Percentiles rank a stretch among this genome's conserved stretches.
phyloP scores from a whole-genome alignment of 2,113 vertebrate species.

The Rallus limicola region DNA sequence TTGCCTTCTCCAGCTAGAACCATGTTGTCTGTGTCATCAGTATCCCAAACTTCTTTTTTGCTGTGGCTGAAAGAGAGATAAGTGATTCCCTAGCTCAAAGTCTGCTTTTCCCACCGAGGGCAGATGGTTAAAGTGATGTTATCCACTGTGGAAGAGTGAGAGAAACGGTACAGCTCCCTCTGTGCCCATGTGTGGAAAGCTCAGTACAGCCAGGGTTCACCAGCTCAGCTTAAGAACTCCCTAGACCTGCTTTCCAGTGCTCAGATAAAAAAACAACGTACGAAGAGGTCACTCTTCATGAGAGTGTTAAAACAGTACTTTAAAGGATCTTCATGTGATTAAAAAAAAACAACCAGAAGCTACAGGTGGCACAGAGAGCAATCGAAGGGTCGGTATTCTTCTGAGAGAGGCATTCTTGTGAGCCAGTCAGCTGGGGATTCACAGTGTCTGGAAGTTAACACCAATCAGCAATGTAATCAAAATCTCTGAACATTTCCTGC shows the following conservation, averaged over 20 bases:
- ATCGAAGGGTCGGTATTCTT: slow-evolving; percentile 62
- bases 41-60: slow-evolving; percentile 40
- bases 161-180: slow-evolving; percentile 55
- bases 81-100: slow-evolving; percentile 28
- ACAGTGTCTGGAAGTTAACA: slow-evolving; percentile 89
- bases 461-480: slow-evolving; percentile 98
- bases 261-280: slow-evolving; percentile 80
- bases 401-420: slow-evolving; percentile 64
- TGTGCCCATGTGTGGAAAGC: slow-evolving; percentile 17
- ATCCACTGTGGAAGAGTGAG: slow-evolving; percentile 61
- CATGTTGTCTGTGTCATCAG: slow-evolving; percentile 7
- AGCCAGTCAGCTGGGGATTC: slow-evolving; percentile 83
- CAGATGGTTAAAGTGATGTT: slow-evolving; percentile 24
- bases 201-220: slow-evolving; percentile 47
- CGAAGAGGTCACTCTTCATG: slow-evolving; percentile 73
- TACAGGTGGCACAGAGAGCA: slow-evolving; percentile 85
- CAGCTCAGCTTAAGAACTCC: slow-evolving; percentile 62
- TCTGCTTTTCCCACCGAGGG: slow-evolving; percentile 62
- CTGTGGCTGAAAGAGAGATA: slow-evolving; percentile 29
- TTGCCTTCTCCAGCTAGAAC: slow-evolving; percentile 73
- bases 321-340: slow-evolving; percentile 77
- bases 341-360: slow-evolving; percentile 71
- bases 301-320: slow-evolving; percentile 72
- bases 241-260: slow-evolving; percentile 87
- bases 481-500: slow-evolving; percentile 95